Percentiles rank a stretch among this genome's conserved stretches.
Conservation (phyloP, 2,113 vertebrate genomes). For the Origma solitaria region DNA sequence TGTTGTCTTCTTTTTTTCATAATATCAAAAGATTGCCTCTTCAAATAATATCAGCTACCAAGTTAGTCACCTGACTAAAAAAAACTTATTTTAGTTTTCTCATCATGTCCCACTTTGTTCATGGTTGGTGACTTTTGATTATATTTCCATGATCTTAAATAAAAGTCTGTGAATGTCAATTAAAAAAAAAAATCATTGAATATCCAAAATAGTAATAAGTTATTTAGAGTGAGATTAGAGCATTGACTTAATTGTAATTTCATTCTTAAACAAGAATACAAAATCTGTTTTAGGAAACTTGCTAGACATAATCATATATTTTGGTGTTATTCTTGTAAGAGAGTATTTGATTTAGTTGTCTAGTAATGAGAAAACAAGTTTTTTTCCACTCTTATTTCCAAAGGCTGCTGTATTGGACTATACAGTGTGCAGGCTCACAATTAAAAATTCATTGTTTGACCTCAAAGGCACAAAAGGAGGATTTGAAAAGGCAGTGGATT, state of each 20-base stretch:
- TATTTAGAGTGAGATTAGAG: background rate
- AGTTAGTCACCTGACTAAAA: background rate
- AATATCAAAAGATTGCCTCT: background rate
- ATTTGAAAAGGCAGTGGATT: background rate
- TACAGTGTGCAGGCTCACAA: background rate
- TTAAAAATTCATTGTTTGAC: background rate
- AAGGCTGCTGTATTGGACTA: background rate
- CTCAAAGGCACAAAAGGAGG: background rate
- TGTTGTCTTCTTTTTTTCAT: background rate
- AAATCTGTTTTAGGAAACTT: background rate
- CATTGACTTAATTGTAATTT: background rate
- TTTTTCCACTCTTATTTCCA: background rate
- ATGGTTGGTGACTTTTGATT: background rate
- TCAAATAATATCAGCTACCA: background rate
- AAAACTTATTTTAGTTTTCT: background rate
- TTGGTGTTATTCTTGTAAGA: background rate
- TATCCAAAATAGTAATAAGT: background rate
- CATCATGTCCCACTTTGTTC: background rate
- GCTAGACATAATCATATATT: background rate
- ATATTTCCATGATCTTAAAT: background rate
- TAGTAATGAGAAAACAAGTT: background rate
- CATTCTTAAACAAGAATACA: background rate
- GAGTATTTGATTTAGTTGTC: background rate
- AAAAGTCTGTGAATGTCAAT: background rate
- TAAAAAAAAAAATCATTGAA: background rate